A percentile compares a stretch with the other conserved stretches of the same genome.
Evolutionary conservation across 2,888 invertebrate genomes (phyloP).

Genomic region (Dioctria rufipes): DNA sequence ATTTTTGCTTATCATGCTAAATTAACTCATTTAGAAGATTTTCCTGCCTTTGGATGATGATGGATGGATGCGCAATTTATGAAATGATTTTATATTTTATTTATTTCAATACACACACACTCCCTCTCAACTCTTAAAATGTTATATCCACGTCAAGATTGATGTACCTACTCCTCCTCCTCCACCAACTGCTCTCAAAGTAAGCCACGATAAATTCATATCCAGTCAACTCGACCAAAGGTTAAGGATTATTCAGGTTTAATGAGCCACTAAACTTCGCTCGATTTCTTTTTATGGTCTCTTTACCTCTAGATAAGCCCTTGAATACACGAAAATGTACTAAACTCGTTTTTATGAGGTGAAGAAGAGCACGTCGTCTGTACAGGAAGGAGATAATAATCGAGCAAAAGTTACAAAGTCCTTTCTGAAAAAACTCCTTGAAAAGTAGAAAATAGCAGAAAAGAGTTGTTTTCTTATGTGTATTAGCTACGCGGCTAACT

Average conservation of each 20-base stretch:
- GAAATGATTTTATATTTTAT: no score
- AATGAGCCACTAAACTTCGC: slow-evolving; percentile 49
- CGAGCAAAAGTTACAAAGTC: slow-evolving; percentile 4
- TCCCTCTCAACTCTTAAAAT: neutral
- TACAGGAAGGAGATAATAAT: slow-evolving; percentile 4
- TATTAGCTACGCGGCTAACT: neutral
- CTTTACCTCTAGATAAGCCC: slow-evolving; percentile 46
- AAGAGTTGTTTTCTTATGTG: slow-evolving; percentile 8
- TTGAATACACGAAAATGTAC: slow-evolving; percentile 13
- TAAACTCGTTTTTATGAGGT: slow-evolving; percentile 39
- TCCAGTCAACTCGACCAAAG: slow-evolving; percentile 38
- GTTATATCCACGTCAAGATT: slow-evolving; percentile 34
- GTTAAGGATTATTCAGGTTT: slow-evolving; percentile 47
- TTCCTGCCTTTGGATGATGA: no score
- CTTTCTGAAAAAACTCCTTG: slow-evolving; percentile 18
- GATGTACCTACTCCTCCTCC: slow-evolving; percentile 3
- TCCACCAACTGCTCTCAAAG: slow-evolving; percentile 25
- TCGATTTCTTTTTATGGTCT: slow-evolving; percentile 45
- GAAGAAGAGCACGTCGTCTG: slow-evolving; percentile 44
- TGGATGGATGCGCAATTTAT: no score
- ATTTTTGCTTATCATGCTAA: no score
- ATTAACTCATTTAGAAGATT: no score
- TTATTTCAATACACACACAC: no score
- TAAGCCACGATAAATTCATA: slow-evolving; percentile 23
- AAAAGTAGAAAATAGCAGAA: neutral